Conservation (phyloP, 2,888 invertebrate genomes). For the Eretmocerus hayati region DNA sequence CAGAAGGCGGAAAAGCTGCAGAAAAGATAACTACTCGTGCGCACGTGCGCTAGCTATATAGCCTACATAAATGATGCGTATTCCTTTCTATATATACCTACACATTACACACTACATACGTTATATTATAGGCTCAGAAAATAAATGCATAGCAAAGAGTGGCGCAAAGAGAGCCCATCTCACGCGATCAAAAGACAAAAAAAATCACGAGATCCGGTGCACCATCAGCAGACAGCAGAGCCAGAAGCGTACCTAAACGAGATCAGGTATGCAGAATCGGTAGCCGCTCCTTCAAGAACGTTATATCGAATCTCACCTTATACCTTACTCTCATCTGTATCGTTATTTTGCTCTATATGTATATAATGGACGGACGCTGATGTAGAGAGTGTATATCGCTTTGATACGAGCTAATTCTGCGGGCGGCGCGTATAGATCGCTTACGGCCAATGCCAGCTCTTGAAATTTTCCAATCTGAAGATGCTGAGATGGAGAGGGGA, state of each 20-base stretch:
- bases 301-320: constrained; percentile 9
- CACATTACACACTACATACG: too few relatives aligned
- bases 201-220: constrained; percentile 1
- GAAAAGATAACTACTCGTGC: neutral
- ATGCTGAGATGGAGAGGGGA: neutral
- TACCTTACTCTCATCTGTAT: constrained; percentile 2
- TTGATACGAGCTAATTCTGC: constrained; percentile 4
- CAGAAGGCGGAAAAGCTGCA: neutral
- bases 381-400: too few relatives aligned
- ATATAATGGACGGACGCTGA: too few relatives aligned
- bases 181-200: neutral
- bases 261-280: constrained; percentile 24
- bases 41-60: neutral
- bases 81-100: too few relatives aligned
- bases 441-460: neutral
- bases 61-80: neutral
- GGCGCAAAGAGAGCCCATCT: neutral
- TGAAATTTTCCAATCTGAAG: neutral
- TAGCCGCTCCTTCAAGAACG: constrained; percentile 22
- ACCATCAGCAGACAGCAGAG: too few relatives aligned
- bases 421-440: constrained; percentile 19
- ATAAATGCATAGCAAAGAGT: too few relatives aligned
- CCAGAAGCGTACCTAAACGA: constrained; percentile 21
- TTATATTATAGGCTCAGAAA: too few relatives aligned
- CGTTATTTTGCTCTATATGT: too few relatives aligned